Evolutionary conservation across 2,797 vertebrate species (phyloP), one percentile per base, ranked within the genome.

Genomic region (Falco berigora): DNA sequence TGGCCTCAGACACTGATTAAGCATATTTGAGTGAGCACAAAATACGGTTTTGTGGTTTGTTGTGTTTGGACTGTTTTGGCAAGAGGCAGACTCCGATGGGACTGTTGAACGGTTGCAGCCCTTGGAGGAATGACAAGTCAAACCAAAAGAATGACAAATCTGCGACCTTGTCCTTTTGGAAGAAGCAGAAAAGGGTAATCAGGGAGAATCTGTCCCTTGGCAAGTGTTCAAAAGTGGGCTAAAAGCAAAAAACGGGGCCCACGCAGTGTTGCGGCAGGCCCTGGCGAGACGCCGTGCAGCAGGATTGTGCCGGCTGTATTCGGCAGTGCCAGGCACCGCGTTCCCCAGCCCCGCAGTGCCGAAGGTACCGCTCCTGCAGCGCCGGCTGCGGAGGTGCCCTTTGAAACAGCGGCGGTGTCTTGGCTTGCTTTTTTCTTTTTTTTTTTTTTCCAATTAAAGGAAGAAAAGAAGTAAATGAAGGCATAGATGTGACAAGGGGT

Each of bases 401-500:
- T 67, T 2, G 40, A n/a, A 30, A 36, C 27, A 15, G 42, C 1
- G 3, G 4, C 18, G 23, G 32, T 15, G 24, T 1, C 15, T 5
- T 5, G 32, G 9, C 15, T 79, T 16, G 44, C 7, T 20, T n/a
- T 38, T 17, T 0, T 8, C 5, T 14, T 24, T 63, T 34, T 36
- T 36, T 36, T 36, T 36, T 36, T 36, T 36, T 36, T 36, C 10
- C 36, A 36, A 36, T 36, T 36, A 36, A 36, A 36, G 36, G 36
- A 36, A 36, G 36, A 36, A 36, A 36, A 36, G 36, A 36, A 36
- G 36, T 4, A 3, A 20, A 5, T 10, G 3, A 23, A 56, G 55
- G 13, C 75, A 1, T 0, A 4, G n/a, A 12, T 1, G 53, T 4
- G 34, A 3, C 22, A 3, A 10, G 0, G 1, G 12, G 47, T 46